Percentiles rank a stretch among this genome's conserved stretches.
phyloP scores from a whole-genome alignment of 2,888 invertebrate species.

The Carabus problematicus region DNA sequence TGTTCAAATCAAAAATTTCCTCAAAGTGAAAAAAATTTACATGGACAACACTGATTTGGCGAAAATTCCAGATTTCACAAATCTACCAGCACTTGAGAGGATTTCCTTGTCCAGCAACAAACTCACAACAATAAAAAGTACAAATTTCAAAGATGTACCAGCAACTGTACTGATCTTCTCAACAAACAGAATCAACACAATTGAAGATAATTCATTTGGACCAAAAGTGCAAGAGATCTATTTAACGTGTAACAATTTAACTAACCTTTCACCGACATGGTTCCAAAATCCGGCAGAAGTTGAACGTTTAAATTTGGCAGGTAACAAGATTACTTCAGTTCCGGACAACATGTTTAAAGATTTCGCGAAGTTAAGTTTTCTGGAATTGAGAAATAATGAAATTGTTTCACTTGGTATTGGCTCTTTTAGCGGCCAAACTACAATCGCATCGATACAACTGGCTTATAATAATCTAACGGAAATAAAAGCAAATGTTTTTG shows the following conservation, averaged over 20 bases:
- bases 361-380: conserved; percentile 15
- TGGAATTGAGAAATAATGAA: conserved; percentile 34
- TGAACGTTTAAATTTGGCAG: conserved; percentile 15
- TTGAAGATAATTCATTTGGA: conserved; percentile 28
- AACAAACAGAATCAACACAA: conserved; percentile 17
- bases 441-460: conserved; percentile 16
- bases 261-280: conserved; percentile 32
- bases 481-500: conserved; percentile 32
- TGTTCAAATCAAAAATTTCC: conserved; percentile 13
- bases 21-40: background rate
- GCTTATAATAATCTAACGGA: conserved; percentile 33
- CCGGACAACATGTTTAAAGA: conserved; percentile 34
- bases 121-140: background rate
- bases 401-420: conserved; percentile 29
- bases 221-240: conserved; percentile 8
- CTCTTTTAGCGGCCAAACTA: conserved; percentile 21
- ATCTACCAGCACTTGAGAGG: conserved; percentile 11
- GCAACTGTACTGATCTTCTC: conserved; percentile 24
- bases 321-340: conserved; percentile 26
- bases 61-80: background rate
- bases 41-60: background rate
- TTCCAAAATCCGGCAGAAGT: conserved; percentile 23
- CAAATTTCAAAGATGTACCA: background rate
- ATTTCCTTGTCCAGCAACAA: background rate
- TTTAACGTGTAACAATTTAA: conserved; percentile 38